Percentiles rank a stretch among this genome's conserved stretches.
These are phyloP conservation scores for Catostomus latipinnis DNA, from an alignment of 2,797 vertebrate genomes.

Conservation along the genomic window DNA sequence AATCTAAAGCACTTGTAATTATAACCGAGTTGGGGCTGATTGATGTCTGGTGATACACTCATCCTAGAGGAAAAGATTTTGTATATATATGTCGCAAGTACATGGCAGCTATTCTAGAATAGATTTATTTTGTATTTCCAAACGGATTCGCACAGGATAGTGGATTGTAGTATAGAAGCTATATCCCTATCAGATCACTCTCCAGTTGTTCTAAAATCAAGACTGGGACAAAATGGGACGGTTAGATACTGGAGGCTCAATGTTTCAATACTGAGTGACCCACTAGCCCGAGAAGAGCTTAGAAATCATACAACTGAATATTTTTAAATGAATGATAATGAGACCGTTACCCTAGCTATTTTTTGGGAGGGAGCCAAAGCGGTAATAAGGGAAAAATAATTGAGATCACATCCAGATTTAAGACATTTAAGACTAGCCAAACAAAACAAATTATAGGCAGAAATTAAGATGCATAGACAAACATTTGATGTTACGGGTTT, in stretches of 20 bases:
- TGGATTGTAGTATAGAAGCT: background rate
- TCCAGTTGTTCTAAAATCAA: background rate
- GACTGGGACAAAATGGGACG: background rate
- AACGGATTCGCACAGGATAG: background rate
- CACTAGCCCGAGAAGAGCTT: background rate
- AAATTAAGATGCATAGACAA: no score
- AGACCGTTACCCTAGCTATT: background rate
- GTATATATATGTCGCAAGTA: background rate
- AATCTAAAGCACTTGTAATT: constrained; percentile 2
- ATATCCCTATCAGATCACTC: constrained; percentile 29
- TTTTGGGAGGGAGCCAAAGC: constrained; percentile 14
- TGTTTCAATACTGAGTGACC: constrained; percentile 2
- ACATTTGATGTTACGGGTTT: background rate
- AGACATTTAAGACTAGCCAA: background rate
- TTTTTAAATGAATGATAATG: no score
- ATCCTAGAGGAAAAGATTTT: background rate
- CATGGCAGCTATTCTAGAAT: background rate
- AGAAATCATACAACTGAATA: no score
- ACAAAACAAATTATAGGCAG: background rate
- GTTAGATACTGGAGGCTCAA: constrained; percentile 43
- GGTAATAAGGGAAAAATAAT: background rate
- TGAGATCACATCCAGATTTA: constrained; percentile 14
- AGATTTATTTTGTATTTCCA: constrained; percentile 5
- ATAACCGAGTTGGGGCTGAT: background rate
- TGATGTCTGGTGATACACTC: constrained; percentile 6